Evolutionary conservation across 2,797 vertebrate genomes (phyloP).

Genomic region (Sebastiscus albofasciatus): DNA sequence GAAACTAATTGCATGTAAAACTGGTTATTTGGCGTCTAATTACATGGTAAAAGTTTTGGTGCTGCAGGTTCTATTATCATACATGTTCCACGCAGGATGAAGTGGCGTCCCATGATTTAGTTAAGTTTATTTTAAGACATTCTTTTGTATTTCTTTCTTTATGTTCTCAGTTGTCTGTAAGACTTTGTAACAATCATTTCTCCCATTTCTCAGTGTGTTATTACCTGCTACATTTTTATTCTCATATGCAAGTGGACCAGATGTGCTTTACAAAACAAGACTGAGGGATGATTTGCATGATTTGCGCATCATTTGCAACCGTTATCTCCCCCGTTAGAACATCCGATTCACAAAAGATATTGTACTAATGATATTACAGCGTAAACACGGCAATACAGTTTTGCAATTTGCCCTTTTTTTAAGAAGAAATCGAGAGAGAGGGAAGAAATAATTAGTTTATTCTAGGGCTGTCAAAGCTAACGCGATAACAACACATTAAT

Average conservation of each 20-base stretch:
- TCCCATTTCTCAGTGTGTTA: not conserved
- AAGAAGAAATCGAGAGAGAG: not conserved
- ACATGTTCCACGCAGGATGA: not conserved
- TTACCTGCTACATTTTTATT: not conserved
- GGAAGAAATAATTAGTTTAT: not conserved
- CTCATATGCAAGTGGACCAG: not conserved
- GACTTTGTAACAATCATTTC: not conserved
- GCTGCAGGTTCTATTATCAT: not conserved
- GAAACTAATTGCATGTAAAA: constrained; percentile 36
- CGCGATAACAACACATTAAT: too few species aligned
- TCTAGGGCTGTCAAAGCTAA: not conserved
- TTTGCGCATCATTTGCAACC: not conserved
- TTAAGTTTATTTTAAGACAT: not conserved
- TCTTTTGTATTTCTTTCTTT: not conserved
- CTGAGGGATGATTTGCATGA: not conserved
- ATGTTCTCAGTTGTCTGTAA: not conserved
- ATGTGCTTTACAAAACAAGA: not conserved
- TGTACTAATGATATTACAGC: not conserved
- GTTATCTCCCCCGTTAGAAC: not conserved
- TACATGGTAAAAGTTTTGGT: not conserved
- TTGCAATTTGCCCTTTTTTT: not conserved
- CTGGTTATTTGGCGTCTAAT: constrained; percentile 23
- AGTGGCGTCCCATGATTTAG: not conserved
- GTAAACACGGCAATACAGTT: not conserved
- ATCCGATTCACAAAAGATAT: not conserved